These are phyloP conservation scores for Psilanteris sp. DNA, from an alignment of 1,140 invertebrate species.

Conservation along the genomic window DNA sequence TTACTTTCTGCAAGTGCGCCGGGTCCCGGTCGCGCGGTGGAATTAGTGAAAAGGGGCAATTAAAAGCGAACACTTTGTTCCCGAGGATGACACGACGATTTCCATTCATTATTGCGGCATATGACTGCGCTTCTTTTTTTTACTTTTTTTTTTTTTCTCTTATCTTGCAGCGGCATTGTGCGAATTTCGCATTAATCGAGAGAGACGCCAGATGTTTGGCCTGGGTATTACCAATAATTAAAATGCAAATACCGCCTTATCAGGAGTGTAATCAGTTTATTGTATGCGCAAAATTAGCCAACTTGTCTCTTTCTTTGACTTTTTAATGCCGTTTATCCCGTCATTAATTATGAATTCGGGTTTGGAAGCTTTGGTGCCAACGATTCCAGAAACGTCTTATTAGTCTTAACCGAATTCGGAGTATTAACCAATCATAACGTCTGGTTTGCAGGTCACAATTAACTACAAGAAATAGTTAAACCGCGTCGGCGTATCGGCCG, in stretches of 20 bases:
- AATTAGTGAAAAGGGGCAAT: constrained; percentile 22
- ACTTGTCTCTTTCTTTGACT: not conserved
- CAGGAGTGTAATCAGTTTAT: constrained; percentile 19
- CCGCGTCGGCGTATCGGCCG: too few species aligned
- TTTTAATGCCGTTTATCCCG: too few species aligned
- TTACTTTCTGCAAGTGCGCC: not conserved
- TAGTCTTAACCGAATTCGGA: too few species aligned
- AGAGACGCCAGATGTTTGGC: constrained; percentile 34
- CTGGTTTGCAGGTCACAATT: too few species aligned
- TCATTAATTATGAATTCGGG: too few species aligned
- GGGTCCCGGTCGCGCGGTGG: not conserved
- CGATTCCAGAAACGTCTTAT: too few species aligned
- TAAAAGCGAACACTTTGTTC: constrained; percentile 19
- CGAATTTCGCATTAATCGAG: constrained; percentile 40
- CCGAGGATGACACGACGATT: constrained; percentile 32
- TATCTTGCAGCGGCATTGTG: constrained; percentile 23
- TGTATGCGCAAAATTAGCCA: not conserved
- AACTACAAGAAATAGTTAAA: too few species aligned
- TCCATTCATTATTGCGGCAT: constrained; percentile 18
- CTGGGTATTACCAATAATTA: constrained; percentile 31
- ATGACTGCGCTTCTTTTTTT: constrained; percentile 40
- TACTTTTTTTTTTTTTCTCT: too few species aligned
- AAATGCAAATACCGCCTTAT: constrained; percentile 30
- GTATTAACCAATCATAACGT: too few species aligned
- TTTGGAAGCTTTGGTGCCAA: too few species aligned